A percentile compares a stretch with the other conserved stretches of the same genome.
phyloP scores from a whole-genome alignment of 2,888 invertebrate genomes.

The Hermodice carunculata region DNA sequence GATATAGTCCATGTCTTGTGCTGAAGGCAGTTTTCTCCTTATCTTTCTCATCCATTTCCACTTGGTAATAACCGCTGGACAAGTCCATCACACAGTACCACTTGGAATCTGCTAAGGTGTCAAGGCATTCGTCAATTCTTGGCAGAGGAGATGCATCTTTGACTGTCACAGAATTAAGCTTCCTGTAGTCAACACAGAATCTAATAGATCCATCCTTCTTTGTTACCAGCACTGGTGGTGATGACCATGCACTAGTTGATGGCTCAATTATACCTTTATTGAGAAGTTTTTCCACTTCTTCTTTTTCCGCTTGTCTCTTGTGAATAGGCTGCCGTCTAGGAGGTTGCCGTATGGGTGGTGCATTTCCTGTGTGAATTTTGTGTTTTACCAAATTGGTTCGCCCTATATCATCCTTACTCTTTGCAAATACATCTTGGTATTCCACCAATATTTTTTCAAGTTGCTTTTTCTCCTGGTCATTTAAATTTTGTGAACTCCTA shows the following conservation, averaged over 20 bases:
- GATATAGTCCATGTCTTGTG: conserved; percentile 15
- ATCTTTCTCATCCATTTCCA: conserved; percentile 9
- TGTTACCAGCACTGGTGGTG: conserved; percentile 1
- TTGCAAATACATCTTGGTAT: neutral
- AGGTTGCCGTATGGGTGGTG: neutral
- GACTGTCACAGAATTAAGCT: neutral
- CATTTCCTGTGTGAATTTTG: conserved; percentile 5
- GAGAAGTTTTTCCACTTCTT: neutral
- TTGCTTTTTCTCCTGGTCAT: no score
- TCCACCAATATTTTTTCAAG: no score
- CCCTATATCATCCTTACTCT: neutral
- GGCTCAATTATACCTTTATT: conserved; percentile 3
- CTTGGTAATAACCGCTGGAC: conserved; percentile 23
- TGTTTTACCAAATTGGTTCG: neutral
- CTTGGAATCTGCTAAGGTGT: conserved; percentile 2
- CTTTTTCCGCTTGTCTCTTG: neutral
- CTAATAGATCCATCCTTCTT: conserved; percentile 3
- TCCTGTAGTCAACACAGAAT: conserved; percentile 1
- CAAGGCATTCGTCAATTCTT: conserved; percentile 3
- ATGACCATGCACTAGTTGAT: conserved; percentile 2
- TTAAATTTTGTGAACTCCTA: no score
- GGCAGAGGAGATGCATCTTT: conserved; percentile 1
- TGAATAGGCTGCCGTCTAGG: neutral
- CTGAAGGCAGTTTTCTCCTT: conserved; percentile 25
- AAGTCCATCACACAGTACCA: conserved; percentile 21